These are phyloP conservation scores for Ctenopoma kingsleyae DNA, from an alignment of 2,797 vertebrate species.

Conservation along the genomic window DNA sequence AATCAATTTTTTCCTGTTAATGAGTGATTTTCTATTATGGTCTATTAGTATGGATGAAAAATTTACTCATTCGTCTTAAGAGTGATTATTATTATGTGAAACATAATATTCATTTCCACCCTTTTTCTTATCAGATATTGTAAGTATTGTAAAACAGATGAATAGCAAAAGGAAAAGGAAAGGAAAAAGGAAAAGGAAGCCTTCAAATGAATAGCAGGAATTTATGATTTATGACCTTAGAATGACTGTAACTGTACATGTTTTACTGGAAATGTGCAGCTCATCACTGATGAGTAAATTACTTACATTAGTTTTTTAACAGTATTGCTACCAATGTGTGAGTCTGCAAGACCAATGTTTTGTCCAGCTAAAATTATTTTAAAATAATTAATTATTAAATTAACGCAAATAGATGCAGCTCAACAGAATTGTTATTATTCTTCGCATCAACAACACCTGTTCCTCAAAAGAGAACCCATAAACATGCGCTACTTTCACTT, in stretches of 20 bases:
- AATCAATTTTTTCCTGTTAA: not conserved
- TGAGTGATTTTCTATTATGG: not conserved
- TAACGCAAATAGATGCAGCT: no score
- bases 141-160: no score
- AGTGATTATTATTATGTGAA: no score
- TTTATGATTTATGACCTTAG: no score
- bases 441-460: not conserved
- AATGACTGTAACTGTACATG: no score
- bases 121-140: no score
- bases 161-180: no score
- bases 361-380: no score
- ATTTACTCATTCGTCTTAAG: not conserved
- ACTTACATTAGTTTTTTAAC: not conserved
- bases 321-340: not conserved
- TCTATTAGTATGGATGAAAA: not conserved
- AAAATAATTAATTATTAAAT: no score
- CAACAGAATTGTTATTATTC: not conserved
- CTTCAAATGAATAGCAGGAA: no score
- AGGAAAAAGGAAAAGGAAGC: no score
- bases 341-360: not conserved
- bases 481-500: not conserved
- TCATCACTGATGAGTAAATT: not conserved
- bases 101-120: no score
- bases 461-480: not conserved
- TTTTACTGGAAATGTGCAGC: constrained; percentile 4